These are phyloP conservation scores for Rhingia rostrata DNA, from an alignment of 2,888 invertebrate genomes.

Conservation along the genomic window DNA sequence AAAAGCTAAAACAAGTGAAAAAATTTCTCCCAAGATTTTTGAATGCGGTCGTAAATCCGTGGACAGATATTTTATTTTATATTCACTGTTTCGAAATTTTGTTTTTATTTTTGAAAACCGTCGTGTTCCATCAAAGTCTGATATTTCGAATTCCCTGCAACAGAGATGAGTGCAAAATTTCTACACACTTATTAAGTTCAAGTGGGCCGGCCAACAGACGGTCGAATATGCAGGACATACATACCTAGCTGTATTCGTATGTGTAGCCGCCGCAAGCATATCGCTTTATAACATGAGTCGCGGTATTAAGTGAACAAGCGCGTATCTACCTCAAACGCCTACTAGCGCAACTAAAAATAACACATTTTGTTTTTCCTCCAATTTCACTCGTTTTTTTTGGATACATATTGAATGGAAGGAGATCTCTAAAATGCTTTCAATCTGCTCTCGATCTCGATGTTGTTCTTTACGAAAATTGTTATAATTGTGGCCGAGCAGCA, in stretches of 20 bases:
- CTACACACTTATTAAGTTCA: constrained; percentile 47
- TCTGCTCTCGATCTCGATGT: constrained; percentile 35
- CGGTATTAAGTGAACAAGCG: constrained; percentile 55
- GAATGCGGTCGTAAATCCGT: constrained; percentile 47
- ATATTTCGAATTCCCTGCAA: constrained; percentile 46
- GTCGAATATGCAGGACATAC: constrained; percentile 48
- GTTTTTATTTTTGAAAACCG: constrained; percentile 55
- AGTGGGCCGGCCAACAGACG: constrained; percentile 39
- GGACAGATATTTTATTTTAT: constrained; percentile 43
- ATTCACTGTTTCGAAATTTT: constrained; percentile 24
- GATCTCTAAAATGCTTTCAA: constrained; percentile 38
- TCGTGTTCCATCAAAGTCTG: constrained; percentile 52
- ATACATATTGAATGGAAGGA: constrained; percentile 59
- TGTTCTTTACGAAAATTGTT: constrained; percentile 30
- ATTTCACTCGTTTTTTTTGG: constrained; percentile 68
- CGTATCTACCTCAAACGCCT: constrained; percentile 64
- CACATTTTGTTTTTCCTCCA: constrained; percentile 65
- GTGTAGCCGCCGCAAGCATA: constrained; percentile 32
- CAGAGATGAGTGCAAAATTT: constrained; percentile 70
- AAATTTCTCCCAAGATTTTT: constrained; percentile 27
- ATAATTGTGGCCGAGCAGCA: constrained; percentile 30
- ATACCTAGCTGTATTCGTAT: neutral
- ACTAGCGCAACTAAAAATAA: constrained; percentile 67
- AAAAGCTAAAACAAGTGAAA: constrained; percentile 17
- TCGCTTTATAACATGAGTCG: constrained; percentile 54